Evolutionary conservation across 2,888 invertebrate species (phyloP), one percentile per base, ranked within the genome.

Genomic region (Scaptomyza tumidula): DNA sequence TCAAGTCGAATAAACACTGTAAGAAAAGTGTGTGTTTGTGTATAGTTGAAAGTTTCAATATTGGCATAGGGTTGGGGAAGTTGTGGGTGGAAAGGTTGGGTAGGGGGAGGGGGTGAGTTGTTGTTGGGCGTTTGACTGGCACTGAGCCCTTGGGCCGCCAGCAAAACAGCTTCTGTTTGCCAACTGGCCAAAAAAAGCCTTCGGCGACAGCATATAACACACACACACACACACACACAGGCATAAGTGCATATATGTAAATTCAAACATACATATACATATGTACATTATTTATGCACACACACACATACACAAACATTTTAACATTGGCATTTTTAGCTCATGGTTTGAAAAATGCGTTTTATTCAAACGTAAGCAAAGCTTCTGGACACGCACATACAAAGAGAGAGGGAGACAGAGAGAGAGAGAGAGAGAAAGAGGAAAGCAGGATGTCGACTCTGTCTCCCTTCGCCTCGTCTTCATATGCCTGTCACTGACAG

Each of bases 11-110:
- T 1, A 10, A 39, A 11, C 39, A 52, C 52, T 52, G 37, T 52
- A 39, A 9, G 9, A 14, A 14, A n/a, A 37, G 6, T 5, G 49
- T 24, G 56, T 19, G 31, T 57, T 61, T 75, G 24, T 24, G 61
- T 86, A 61, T 83, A 83, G 83, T 87, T 87, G 82, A 83, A 87
- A 87, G 83, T 83, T 83, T 83, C 83, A 81, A 83, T 83, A 87
- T 87, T 87, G 87, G 71, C 67, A 71, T 62, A 65, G 78, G 61
- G 67, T 58, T 75, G 66, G 58, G 14, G 31, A 43, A 35, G 39
- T 24, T 33, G 64, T 31, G 41, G 1, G 10, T 9, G 39, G 45
- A 39, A 0, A 1, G 29, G 13, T 11, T 6, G 11, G 19, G 1
- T 31, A n/a, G n/a, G 37, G 14, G 24, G 43, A 2, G 14, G 59